These are phyloP conservation scores for Fistularia commersonii DNA, from an alignment of 2,797 vertebrate genomes.

Conservation along the genomic window DNA sequence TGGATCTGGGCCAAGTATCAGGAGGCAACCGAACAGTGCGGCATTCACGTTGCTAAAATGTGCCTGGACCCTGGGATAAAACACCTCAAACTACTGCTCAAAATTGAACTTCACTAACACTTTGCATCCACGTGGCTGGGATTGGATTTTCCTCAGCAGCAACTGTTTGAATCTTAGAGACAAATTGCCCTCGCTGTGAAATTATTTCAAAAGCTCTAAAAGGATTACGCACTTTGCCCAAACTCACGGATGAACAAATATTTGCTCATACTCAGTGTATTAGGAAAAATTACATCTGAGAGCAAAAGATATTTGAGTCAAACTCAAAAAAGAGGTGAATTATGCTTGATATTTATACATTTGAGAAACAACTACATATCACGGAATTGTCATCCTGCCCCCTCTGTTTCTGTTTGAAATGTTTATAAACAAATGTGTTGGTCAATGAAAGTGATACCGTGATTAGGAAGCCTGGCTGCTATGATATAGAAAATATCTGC, in stretches of 20 bases:
- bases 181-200: conserved; percentile 18
- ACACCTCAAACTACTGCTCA: conserved; percentile 20
- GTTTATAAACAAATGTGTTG: conserved; percentile 12
- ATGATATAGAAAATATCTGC: conserved; percentile 9
- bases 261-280: conserved; percentile 21
- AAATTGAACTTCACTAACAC: conserved; percentile 24
- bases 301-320: conserved; percentile 6
- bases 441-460: conserved; percentile 10
- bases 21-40: conserved; percentile 28
- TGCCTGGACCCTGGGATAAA: conserved; percentile 6
- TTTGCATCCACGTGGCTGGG: conserved; percentile 7
- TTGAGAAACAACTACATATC: conserved; percentile 5
- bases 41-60: not conserved
- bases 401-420: conserved; percentile 1
- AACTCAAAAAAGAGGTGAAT: conserved; percentile 1
- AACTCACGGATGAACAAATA: conserved; percentile 27
- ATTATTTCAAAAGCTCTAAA: conserved; percentile 21
- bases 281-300: conserved; percentile 16
- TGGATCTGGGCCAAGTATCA: conserved; percentile 53
- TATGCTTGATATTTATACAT: conserved; percentile 4
- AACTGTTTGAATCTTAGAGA: conserved; percentile 25
- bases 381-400: not conserved
- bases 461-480: conserved; percentile 3
- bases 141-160: conserved; percentile 2
- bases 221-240: conserved; percentile 36